Percentiles rank a stretch among this genome's conserved stretches.
Conservation (phyloP, 2,888 invertebrate species). For the Phyllotreta cruciferae region DNA sequence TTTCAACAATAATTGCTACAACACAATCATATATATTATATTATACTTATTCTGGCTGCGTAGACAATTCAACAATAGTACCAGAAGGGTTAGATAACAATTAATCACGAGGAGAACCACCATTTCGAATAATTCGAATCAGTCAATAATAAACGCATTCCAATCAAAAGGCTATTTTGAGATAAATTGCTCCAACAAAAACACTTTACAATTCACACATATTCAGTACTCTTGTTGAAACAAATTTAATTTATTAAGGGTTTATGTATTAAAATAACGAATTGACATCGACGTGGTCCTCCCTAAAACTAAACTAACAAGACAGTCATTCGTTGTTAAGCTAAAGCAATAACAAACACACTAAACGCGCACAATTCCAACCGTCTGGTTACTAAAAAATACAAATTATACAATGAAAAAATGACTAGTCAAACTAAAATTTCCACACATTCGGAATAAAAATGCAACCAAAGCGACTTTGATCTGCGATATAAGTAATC, state of each 20-base stretch:
- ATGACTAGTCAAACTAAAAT: constrained; percentile 46
- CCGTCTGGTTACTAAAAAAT: constrained; percentile 39
- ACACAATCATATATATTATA: constrained; percentile 55
- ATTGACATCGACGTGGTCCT: constrained; percentile 28
- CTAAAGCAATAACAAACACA: constrained; percentile 29
- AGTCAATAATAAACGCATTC: background rate
- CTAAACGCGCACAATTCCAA: constrained; percentile 8
- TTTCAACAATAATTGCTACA: constrained; percentile 56
- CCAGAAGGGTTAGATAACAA: constrained; percentile 20
- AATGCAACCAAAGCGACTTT: constrained; percentile 31
- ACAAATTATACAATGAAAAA: constrained; percentile 33
- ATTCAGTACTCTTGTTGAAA: no score
- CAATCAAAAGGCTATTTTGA: background rate
- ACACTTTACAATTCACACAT: no score
- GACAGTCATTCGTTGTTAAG: constrained; percentile 52
- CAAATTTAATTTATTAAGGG: background rate
- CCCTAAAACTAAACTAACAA: constrained; percentile 35
- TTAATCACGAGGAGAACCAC: constrained; percentile 39
- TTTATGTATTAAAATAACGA: no score
- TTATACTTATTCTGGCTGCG: constrained; percentile 38
- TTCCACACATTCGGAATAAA: constrained; percentile 20
- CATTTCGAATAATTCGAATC: background rate
- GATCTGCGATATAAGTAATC: constrained; percentile 26
- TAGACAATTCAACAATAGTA: constrained; percentile 31
- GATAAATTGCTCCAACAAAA: background rate